Evolutionary conservation across 1,140 invertebrate species (phyloP), one percentile per base, ranked within the genome.

Genomic region (Anastrepha ludens): DNA sequence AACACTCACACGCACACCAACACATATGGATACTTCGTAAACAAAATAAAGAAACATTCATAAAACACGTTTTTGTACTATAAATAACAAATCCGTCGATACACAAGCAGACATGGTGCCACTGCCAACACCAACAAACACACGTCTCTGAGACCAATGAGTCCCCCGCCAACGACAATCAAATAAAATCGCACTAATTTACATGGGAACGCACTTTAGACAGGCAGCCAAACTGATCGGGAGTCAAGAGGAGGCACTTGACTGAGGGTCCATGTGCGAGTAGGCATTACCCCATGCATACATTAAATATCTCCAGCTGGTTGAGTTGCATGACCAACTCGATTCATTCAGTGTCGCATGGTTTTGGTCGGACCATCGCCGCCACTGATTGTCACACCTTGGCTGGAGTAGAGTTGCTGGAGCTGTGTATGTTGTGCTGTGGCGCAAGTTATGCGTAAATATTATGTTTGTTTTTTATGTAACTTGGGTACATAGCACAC

Each of bases 181-280:
- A 81, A 81, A 81, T 81, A 81, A 81, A 81, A 81, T 81, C 47
- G 55, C 74, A 55, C 74, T 81, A 81, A 81, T 81, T 81, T 81
- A 81, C 74, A 81, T 81, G 74, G 47, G 74, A 81, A 81, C 74
- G 74, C 74, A 81, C 74, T 81, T 81, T 81, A 81, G 47, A 47
- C 41, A 41, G 67, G 67, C 74, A 81, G 47, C 44, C 47, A 55
- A 55, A 55, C 17, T 62, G 9, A n/a, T 5, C 4, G 0, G 60
- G 60, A 62, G 60, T 29, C 44, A 13, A n/a, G 44, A 47, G 70
- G 44, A 74, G 13, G 44, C 74, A 81, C 2, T 55, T 47, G 70
- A 47, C 70, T 47, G 41, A 17, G 70, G 6, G 2, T 7, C 13
- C 20, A 41, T 13, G n/a, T 29, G 29, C 29, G 29, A 29, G 29